Evolutionary conservation across 2,113 vertebrate genomes (phyloP), one percentile per base, ranked within the genome.

Genomic region (Hippopotamus amphibius): DNA sequence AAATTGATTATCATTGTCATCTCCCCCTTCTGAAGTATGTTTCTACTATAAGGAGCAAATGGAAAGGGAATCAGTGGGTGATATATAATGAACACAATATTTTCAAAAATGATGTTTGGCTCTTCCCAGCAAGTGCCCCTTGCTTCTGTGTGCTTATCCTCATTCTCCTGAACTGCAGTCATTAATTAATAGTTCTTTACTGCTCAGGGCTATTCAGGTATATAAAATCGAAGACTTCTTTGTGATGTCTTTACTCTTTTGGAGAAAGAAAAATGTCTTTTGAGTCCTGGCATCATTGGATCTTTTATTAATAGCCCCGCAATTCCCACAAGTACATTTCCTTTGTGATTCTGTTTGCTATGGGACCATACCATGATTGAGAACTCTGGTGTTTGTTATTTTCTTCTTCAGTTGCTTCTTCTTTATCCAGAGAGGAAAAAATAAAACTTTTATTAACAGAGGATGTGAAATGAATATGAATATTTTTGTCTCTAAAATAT

Each of bases 221-320:
- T 80, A 59, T 7, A 74, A 22, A 81, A 74, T 65, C 43, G 21
- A 96, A 72, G 53, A 10, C 14, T 71, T 71, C 46, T 74, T 10
- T 89, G 46, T 72, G 21, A 92, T 92, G 3, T 33, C 26, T 80
- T 88, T 88, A n/a, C 61, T 88, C 11, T 79, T 88, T 77, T 85
- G 84, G 57, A 65, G 46, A 74, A 17, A 81, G 19, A 79, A 71
- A 91, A 91, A 77, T 11, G 37, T 46, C 41, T 88, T 96, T 61
- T 74, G 88, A 85, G n/a, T 81, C n/a, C 19, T 66, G 48, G 10
- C 4, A 61, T 68, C 79, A 68, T 55, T 86, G 84, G 65, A 95
- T 92, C 79, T 92, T 96, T 95, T 92, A 94, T 95, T 96, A 94
- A 86, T 89, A 84, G 41, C 2, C 57, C 37, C 41, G n/a, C 71